Percentiles rank a stretch among this genome's conserved stretches.
These are phyloP conservation scores for Anguilla anguilla DNA, from an alignment of 2,797 vertebrate genomes.

Conservation along the genomic window DNA sequence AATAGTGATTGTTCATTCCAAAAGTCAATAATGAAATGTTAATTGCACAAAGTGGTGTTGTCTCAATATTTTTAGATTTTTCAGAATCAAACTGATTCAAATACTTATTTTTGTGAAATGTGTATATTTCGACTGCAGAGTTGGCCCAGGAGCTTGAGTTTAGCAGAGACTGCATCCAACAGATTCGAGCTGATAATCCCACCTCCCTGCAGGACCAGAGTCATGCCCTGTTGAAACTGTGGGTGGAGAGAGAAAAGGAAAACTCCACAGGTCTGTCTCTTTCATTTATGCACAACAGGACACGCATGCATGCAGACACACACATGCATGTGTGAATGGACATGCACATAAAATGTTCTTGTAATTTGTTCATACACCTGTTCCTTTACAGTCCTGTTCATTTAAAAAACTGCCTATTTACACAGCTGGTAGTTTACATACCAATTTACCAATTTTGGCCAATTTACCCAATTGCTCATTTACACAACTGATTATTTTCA, in stretches of 20 bases:
- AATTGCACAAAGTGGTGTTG: not conserved
- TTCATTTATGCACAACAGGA: not conserved
- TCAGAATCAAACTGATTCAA: not conserved
- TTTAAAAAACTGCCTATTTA: too few species aligned
- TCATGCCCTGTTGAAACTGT: conserved; percentile 89
- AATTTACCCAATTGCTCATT: too few species aligned
- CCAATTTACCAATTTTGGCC: too few species aligned
- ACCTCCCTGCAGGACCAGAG: conserved; percentile 98
- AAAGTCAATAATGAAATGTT: not conserved
- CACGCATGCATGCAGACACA: not conserved
- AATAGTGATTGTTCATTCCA: too few species aligned
- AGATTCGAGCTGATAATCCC: conserved; percentile 89
- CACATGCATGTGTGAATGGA: not conserved
- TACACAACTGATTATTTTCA: too few species aligned
- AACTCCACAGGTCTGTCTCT: conserved; percentile 84
- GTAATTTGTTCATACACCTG: too few species aligned
- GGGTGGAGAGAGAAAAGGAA: conserved; percentile 91
- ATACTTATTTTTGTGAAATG: not conserved
- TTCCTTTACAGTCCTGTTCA: too few species aligned
- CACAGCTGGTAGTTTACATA: too few species aligned
- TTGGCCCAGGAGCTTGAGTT: conserved; percentile 94
- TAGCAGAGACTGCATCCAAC: conserved; percentile 89
- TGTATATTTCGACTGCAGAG: conserved; percentile 66
- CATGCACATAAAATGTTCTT: too few species aligned
- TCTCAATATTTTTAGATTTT: not conserved